Conservation (phyloP, 2,888 invertebrate species). For the Folsomia manolachei region DNA sequence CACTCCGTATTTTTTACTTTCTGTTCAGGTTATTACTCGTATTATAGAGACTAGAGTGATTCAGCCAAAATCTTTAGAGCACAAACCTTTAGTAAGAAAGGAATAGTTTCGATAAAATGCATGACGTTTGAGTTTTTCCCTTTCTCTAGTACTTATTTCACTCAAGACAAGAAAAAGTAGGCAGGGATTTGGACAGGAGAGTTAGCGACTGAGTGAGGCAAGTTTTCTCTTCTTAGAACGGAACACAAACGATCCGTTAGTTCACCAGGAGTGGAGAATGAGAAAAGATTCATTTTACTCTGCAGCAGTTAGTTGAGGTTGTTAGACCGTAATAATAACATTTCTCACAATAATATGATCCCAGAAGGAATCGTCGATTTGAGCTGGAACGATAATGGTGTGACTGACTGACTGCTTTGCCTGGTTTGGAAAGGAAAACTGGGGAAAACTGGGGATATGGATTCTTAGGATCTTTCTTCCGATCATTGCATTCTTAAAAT, state of each 20-base stretch:
- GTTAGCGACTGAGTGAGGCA: no score
- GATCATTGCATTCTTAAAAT: background rate
- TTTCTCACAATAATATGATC: background rate
- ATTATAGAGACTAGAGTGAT: no score
- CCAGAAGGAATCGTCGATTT: background rate
- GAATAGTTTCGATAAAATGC: background rate
- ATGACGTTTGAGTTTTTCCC: background rate
- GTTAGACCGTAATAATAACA: background rate
- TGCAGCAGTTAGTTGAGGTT: background rate
- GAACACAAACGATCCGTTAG: background rate
- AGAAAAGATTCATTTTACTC: background rate
- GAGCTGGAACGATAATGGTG: background rate
- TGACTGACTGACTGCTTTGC: no score
- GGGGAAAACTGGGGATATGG: no score
- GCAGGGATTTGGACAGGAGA: background rate
- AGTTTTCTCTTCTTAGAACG: background rate
- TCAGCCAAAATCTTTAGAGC: background rate
- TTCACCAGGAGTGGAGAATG: background rate
- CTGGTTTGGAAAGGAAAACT: no score
- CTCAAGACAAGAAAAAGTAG: background rate
- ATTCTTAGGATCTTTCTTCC: background rate
- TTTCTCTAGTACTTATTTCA: background rate
- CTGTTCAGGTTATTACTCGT: background rate
- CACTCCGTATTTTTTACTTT: background rate
- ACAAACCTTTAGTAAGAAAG: background rate